Evolutionary conservation across 1,140 invertebrate species (phyloP).

Genomic region (Nebria ingens): DNA sequence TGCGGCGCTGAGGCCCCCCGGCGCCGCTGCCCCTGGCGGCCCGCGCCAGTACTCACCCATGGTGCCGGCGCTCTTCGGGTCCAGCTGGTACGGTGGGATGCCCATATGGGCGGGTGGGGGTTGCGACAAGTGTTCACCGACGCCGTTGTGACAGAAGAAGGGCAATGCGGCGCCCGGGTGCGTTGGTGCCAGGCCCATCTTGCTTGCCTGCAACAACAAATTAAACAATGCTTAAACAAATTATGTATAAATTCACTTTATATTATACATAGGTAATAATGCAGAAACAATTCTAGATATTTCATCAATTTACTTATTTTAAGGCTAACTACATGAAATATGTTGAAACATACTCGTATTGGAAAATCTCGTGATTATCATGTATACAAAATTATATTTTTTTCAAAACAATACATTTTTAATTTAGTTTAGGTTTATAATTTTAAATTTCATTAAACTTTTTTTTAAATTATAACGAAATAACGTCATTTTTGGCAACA

Average conservation of each 20-base stretch:
- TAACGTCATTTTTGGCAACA: too few species aligned
- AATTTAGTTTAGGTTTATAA: too few species aligned
- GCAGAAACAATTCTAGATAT: too few species aligned
- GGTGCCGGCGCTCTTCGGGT: slow-evolving; percentile 52
- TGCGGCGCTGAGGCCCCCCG: slow-evolving; percentile 34
- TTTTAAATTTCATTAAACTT: too few species aligned
- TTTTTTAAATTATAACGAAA: too few species aligned
- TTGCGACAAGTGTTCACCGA: slow-evolving; percentile 63
- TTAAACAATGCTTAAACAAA: too few species aligned
- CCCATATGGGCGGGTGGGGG: slow-evolving; percentile 96
- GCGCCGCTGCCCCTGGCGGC: slow-evolving; percentile 7
- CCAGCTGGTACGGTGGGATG: slow-evolving; percentile 85
- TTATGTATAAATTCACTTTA: not conserved
- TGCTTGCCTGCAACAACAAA: slow-evolving; percentile 69
- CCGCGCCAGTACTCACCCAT: slow-evolving; percentile 51
- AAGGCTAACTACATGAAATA: not conserved
- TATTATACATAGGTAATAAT: not conserved
- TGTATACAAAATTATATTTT: too few species aligned
- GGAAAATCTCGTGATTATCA: too few species aligned
- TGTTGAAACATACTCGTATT: too few species aligned
- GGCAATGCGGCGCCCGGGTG: slow-evolving; percentile 59
- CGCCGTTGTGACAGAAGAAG: slow-evolving; percentile 85
- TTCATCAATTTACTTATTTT: too few species aligned
- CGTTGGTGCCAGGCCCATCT: slow-evolving; percentile 68
- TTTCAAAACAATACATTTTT: too few species aligned